Percentiles rank a stretch among this genome's conserved stretches.
phyloP scores from a whole-genome alignment of 2,113 vertebrate genomes.

The Leucoraja erinaceus region DNA sequence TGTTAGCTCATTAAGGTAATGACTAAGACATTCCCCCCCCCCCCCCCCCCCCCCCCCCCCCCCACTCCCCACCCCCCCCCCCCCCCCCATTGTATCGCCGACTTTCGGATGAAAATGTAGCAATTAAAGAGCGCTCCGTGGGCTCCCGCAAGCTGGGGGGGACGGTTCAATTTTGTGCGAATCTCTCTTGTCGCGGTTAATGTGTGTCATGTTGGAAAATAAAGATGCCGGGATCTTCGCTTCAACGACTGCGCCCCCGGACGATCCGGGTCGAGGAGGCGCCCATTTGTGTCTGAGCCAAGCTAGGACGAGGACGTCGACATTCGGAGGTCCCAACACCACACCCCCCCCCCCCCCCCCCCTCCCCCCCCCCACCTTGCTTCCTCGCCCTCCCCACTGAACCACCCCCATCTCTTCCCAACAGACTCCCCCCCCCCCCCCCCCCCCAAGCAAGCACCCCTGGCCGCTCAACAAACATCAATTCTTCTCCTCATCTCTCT shows the following conservation, averaged over 20 bases:
- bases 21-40: slow-evolving; percentile 75
- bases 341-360: too few relatives aligned
- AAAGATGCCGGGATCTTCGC: slow-evolving; percentile 62
- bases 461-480: too few relatives aligned
- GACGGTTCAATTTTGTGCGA: slow-evolving; percentile 72
- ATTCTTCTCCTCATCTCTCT: too few relatives aligned
- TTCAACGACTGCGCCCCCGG: slow-evolving; percentile 54
- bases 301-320: not conserved
- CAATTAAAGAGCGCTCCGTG: slow-evolving; percentile 89
- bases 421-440: too few relatives aligned
- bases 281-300: not conserved
- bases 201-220: slow-evolving; percentile 59
- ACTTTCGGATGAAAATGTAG: slow-evolving; percentile 77
- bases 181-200: slow-evolving; percentile 71
- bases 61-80: too few relatives aligned
- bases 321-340: too few relatives aligned
- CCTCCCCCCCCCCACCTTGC: too few relatives aligned
- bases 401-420: too few relatives aligned
- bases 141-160: slow-evolving; percentile 68
- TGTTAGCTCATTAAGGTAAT: slow-evolving; percentile 98
- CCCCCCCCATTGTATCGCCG: slow-evolving; percentile 70
- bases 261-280: slow-evolving; percentile 35
- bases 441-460: too few relatives aligned
- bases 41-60: too few relatives aligned
- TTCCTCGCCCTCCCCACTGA: too few relatives aligned